Evolutionary conservation across 1,140 invertebrate genomes (phyloP).

Genomic region (Trichoplusia ni): DNA sequence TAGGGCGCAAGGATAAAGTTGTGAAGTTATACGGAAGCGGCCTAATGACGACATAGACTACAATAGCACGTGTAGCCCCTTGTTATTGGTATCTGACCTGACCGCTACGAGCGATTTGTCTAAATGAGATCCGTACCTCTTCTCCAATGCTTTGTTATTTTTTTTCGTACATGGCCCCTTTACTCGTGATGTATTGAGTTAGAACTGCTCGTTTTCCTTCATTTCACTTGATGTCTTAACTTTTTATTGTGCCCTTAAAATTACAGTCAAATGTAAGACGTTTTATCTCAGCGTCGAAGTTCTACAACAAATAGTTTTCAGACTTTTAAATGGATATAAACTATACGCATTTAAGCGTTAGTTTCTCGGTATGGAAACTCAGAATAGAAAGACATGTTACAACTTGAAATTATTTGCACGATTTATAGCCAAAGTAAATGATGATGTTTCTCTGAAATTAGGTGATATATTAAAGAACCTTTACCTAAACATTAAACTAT

Average conservation of each 20-base stretch:
- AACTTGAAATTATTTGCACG: constrained; percentile 10
- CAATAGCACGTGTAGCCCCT: constrained; percentile 75
- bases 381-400: background rate
- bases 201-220: constrained; percentile 27
- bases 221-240: constrained; percentile 23
- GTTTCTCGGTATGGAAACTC: constrained; percentile 5
- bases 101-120: constrained; percentile 80
- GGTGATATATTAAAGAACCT: constrained; percentile 31
- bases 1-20: constrained; percentile 36
- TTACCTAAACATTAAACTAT: constrained; percentile 42
- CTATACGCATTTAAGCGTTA: background rate
- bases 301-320: too few relatives aligned
- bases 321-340: background rate
- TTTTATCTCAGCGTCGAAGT: background rate
- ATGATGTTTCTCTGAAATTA: constrained; percentile 26
- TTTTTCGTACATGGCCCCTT: constrained; percentile 53
- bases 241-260: constrained; percentile 8
- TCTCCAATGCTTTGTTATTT: constrained; percentile 68
- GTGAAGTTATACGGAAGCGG: constrained; percentile 59
- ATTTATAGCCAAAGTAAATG: constrained; percentile 26
- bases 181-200: constrained; percentile 49
- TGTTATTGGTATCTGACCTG: constrained; percentile 80
- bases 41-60: constrained; percentile 73
- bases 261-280: too few relatives aligned
- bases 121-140: constrained; percentile 78